Evolutionary conservation across 2,797 vertebrate species (phyloP).

Genomic region (Naso thynnoides): DNA sequence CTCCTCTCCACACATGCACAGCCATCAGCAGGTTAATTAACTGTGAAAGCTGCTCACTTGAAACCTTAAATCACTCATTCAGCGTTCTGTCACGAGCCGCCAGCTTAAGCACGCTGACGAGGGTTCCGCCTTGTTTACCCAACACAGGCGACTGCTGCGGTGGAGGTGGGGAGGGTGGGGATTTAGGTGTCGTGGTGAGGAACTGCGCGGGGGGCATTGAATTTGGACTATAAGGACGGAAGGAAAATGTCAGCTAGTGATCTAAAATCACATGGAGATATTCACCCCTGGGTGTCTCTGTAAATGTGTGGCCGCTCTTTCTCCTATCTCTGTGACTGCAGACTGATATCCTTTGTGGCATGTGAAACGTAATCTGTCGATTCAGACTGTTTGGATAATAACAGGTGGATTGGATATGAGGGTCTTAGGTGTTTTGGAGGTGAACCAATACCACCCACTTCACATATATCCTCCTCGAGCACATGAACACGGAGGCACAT

Average conservation of each 20-base stretch:
- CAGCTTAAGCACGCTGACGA: conserved; percentile 77
- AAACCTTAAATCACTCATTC: conserved; percentile 87
- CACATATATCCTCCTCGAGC: conserved; percentile 38
- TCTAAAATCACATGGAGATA: conserved; percentile 50
- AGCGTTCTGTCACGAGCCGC: conserved; percentile 82
- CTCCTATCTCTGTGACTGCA: conserved; percentile 71
- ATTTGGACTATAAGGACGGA: conserved; percentile 51
- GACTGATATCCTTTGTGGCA: conserved; percentile 59
- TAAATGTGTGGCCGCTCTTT: conserved; percentile 58
- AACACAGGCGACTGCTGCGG: conserved; percentile 67
- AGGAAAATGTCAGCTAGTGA: conserved; percentile 55
- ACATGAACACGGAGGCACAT: conserved; percentile 31
- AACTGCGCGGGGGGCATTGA: conserved; percentile 34
- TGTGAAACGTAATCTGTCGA: conserved; percentile 68
- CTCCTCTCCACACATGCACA: conserved; percentile 71
- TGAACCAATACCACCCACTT: conserved; percentile 73
- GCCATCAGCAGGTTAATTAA: conserved; percentile 86
- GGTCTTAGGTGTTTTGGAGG: conserved; percentile 67
- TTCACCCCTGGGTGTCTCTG: conserved; percentile 63
- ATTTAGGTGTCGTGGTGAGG: conserved; percentile 53
- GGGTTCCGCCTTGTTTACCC: conserved; percentile 84
- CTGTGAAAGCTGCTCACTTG: conserved; percentile 86
- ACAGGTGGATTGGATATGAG: conserved; percentile 74
- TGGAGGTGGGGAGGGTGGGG: conserved; percentile 56
- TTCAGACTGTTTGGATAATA: conserved; percentile 71